Percentiles rank a stretch among this genome's conserved stretches.
phyloP scores from a whole-genome alignment of 2,888 invertebrate genomes.

The Mythimna ferrago region DNA sequence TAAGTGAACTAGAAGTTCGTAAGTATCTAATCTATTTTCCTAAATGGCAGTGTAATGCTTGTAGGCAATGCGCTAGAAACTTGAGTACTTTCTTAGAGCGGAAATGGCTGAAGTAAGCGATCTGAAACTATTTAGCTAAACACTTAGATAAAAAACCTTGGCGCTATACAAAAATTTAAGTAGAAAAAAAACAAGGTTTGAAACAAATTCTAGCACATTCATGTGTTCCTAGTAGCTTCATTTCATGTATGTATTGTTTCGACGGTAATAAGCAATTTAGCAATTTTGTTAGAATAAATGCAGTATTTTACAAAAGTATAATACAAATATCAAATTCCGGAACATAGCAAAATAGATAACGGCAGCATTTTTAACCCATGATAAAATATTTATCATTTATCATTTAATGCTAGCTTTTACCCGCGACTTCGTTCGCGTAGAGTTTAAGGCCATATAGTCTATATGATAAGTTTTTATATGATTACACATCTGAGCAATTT shows the following conservation, averaged over 20 bases:
- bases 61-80: slow-evolving; percentile 25
- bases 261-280: too few relatives aligned
- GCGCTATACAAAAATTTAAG: background rate
- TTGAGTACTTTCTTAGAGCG: slow-evolving; percentile 1
- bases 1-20: background rate
- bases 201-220: background rate
- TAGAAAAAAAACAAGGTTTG: background rate
- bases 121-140: slow-evolving; percentile 3
- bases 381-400: too few relatives aligned
- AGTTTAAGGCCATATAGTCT: too few relatives aligned
- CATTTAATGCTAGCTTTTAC: too few relatives aligned
- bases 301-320: too few relatives aligned
- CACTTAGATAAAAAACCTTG: slow-evolving; percentile 6
- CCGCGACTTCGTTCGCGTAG: too few relatives aligned
- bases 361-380: too few relatives aligned
- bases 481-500: too few relatives aligned
- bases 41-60: slow-evolving; percentile 20
- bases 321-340: too few relatives aligned
- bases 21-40: background rate
- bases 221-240: background rate
- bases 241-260: background rate
- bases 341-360: too few relatives aligned
- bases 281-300: too few relatives aligned
- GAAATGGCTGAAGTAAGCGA: background rate
- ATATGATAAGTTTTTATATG: too few relatives aligned